Base-by-base conservation (phyloP, 2,113 vertebrate genomes). In the Boleophthalmus pectinirostris region DNA sequence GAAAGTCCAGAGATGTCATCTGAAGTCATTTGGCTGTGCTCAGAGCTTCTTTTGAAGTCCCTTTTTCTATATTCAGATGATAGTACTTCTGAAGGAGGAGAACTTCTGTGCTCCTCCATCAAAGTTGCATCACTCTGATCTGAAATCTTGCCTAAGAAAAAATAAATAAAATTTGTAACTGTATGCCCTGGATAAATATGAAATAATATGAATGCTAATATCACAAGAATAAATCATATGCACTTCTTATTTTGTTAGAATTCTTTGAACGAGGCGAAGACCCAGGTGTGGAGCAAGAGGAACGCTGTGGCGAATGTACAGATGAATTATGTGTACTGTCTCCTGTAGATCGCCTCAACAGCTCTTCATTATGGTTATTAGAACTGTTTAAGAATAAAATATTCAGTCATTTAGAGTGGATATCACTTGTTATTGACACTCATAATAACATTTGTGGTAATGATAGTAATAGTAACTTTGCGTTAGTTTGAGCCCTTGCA, bases 261-360 rank as follows among this genome's bases (percentile, higher is more conserved):
- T 89, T 68, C 56, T 93, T 94, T 3, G 95, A 95, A 66, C 58
- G 89, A 47, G 96, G 96, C 0, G 96, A 97, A 0, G 94, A 90
- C 49, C 88, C 83, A 73, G 96, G 95, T 0, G 85, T 82, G 18
- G 92, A 83, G 18, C 85, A 92, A 15, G 94, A 86, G 0, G 96
- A 98, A 66, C 85, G 91, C 53, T 91, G 92, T 11, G 84, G 83
- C 0, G 90, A 90, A 10, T 81, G 77, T 46, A 33, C 29, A 9
- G 86, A 84, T 56, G 74, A 85, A 46, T 82, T 75, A 64, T 92
- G 33, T 69, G 38, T 66, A 20, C 86, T 63, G 11, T 95, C 93
- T 66, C 72, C 38, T 56, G 82, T 72, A 64, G 93, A 94, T 61
- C 92, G 94, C 61, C 86, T 94, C 3, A 82, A 70, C 82, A 93